A percentile compares a stretch with the other conserved stretches of the same genome.
phyloP scores from a whole-genome alignment of 2,888 invertebrate species.

The Odontocerum albicorne region DNA sequence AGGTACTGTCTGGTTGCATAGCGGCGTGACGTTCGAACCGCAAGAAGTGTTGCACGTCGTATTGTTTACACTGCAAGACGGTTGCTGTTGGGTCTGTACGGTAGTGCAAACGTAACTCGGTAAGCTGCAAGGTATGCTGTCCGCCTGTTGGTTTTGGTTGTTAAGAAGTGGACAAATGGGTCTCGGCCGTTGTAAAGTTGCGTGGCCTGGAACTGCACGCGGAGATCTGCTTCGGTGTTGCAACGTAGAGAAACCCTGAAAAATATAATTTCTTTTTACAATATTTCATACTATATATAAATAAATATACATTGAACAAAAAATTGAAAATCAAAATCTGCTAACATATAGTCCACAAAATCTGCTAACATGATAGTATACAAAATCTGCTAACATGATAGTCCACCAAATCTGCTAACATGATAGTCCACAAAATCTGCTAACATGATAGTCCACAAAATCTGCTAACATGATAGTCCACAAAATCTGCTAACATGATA shows the following conservation, averaged over 20 bases:
- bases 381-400: too few species aligned
- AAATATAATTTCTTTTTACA: too few species aligned
- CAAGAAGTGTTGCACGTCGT: constrained; percentile 1
- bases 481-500: too few species aligned
- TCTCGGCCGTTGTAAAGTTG: constrained; percentile 36
- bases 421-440: too few species aligned
- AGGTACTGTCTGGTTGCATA: not conserved
- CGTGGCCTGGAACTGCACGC: constrained; percentile 30
- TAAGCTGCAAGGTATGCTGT: constrained; percentile 1
- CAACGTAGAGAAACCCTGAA: constrained; percentile 34
- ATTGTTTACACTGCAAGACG: not conserved
- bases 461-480: too few species aligned
- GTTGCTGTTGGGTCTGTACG: not conserved
- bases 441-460: too few species aligned
- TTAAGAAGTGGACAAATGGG: constrained; percentile 33
- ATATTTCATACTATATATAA: too few species aligned
- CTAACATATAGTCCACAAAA: too few species aligned
- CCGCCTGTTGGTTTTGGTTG: constrained; percentile 1
- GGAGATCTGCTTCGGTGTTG: constrained; percentile 36
- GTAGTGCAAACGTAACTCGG: constrained; percentile 5
- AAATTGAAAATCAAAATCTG: too few species aligned
- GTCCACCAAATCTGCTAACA: too few species aligned
- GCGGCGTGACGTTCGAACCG: not conserved
- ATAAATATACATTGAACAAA: too few species aligned
- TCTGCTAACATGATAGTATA: too few species aligned